These are phyloP conservation scores for Lichenostomus cassidix DNA, from an alignment of 2,113 vertebrate species.

Conservation along the genomic window DNA sequence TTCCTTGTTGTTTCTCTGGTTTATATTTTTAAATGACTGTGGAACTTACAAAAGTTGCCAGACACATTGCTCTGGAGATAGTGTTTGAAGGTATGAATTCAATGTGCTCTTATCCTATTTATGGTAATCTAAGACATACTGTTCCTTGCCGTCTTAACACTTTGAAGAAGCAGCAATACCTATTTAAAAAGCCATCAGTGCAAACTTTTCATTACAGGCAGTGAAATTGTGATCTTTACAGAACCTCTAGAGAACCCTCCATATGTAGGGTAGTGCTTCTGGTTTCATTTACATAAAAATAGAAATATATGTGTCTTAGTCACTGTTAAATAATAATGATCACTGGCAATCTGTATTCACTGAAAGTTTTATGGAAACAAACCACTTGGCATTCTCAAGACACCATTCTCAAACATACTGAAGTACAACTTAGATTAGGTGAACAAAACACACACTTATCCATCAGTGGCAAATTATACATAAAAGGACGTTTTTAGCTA, in stretches of 20 bases:
- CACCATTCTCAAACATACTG: neutral
- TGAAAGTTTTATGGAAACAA: neutral
- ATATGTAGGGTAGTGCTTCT: neutral
- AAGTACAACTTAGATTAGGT: neutral
- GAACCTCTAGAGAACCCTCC: neutral
- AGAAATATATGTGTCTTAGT: neutral
- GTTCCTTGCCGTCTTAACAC: neutral
- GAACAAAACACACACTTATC: neutral
- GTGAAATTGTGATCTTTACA: neutral
- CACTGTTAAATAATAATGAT: neutral
- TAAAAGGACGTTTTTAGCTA: accelerated
- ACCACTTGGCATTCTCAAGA: neutral
- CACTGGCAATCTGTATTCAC: neutral
- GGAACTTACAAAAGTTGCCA: neutral
- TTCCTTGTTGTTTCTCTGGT: neutral
- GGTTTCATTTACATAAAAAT: neutral
- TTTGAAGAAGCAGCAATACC: neutral
- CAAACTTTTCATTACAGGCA: neutral
- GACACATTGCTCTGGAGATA: neutral
- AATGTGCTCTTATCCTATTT: neutral
- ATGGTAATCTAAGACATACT: neutral
- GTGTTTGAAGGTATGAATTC: neutral
- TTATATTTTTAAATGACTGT: neutral
- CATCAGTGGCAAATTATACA: neutral
- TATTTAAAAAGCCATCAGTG: neutral